These are phyloP conservation scores for Uropsilus gracilis DNA, from an alignment of 2,113 vertebrate species.

Conservation along the genomic window DNA sequence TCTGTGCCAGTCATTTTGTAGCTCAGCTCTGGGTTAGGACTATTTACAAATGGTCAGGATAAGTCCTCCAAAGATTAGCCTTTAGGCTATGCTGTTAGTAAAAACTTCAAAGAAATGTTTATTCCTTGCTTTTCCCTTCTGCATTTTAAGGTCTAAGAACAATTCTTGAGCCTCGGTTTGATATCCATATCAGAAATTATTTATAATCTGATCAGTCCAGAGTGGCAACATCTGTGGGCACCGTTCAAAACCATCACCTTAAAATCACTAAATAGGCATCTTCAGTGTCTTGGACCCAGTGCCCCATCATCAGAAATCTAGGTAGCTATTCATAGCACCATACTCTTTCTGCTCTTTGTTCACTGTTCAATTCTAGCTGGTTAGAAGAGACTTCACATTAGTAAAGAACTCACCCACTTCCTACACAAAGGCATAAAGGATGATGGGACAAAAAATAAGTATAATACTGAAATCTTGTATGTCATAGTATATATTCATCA, in stretches of 20 bases:
- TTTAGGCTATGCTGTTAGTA: too few relatives aligned
- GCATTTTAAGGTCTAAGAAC: too few relatives aligned
- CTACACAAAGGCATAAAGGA: not conserved
- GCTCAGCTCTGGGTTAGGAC: too few relatives aligned
- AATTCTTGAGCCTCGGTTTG: too few relatives aligned
- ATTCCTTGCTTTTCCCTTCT: too few relatives aligned
- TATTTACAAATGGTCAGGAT: too few relatives aligned
- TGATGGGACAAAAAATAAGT: not conserved
- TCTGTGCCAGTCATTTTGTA: too few relatives aligned
- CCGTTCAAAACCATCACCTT: not conserved
- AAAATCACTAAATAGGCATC: not conserved
- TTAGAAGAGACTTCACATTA: not conserved
- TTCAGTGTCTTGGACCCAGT: not conserved
- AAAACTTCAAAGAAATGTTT: too few relatives aligned
- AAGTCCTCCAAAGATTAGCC: too few relatives aligned
- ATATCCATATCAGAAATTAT: not conserved
- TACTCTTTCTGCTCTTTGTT: accelerated
- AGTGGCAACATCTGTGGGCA: not conserved
- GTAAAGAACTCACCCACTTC: not conserved
- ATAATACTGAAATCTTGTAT: not conserved
- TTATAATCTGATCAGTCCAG: not conserved
- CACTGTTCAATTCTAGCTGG: not conserved
- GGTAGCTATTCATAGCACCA: too few relatives aligned
- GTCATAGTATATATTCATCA: not conserved
- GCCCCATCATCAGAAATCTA: not conserved